Base-by-base conservation (phyloP, 2,113 vertebrate genomes). In the Muntiacus muntjak region DNA sequence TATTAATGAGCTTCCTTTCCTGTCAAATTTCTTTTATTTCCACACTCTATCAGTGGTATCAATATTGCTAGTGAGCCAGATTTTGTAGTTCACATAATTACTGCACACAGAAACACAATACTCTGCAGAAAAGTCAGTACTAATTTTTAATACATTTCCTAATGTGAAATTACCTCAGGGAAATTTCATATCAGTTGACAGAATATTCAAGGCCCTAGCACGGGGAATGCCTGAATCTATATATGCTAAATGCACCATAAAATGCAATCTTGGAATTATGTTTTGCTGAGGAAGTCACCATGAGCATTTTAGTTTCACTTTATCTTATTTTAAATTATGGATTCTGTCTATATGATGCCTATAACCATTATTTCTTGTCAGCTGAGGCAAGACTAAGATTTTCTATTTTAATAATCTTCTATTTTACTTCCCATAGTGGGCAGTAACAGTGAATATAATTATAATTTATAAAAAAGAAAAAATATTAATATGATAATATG, bases 111-210 rank as follows among this genome's bases (percentile, higher is more conserved):
- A 95, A 74, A 47, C 30, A 23, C 30, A 89, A 74, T 30, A 43
- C n/a, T 55, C 21, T 33, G 57, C 36, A 84, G 81, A 85, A 94
- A 89, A 54, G 45, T 13, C 6, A 10, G 36, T 60, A 85, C 30
- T 55, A 82, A 62, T 84, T 91, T 57, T 82, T 81, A 89, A 82
- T 52, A 60, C 6, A 64, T 79, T 86, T 92, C 94, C 28, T 40
- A 78, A 81, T 40, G 74, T 64, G 12, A 84, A 92, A 25, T 58
- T 95, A 94, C 40, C 71, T 91, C 57, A 82, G 62, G 74, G 54
- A 94, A 94, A 84, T 90, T 45, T 74, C 36, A 52, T 40, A 36
- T 92, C 91, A 93, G 67, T 64, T 97, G 88, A 92, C 64, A 97
- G 92, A 95, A 91, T 95, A 88, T 87, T 94, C 30, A 79, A 19